These are phyloP conservation scores for Prenolepis imparis DNA, from an alignment of 2,888 invertebrate genomes.

Conservation along the genomic window DNA sequence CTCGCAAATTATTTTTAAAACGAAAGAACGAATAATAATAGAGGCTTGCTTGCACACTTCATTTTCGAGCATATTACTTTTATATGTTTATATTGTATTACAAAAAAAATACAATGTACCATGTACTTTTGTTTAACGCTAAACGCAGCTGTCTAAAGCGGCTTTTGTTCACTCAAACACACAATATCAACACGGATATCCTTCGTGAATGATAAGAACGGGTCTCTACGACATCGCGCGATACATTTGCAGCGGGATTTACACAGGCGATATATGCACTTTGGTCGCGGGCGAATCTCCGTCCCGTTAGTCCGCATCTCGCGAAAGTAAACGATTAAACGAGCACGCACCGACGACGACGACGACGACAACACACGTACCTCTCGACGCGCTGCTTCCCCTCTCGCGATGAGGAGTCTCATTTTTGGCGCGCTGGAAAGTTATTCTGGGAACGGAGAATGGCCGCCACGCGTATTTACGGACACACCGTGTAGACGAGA, in stretches of 20 bases:
- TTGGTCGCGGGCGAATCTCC: slow-evolving; percentile 10
- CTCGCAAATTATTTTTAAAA: slow-evolving; percentile 31
- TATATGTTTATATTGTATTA: background rate
- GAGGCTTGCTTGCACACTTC: background rate
- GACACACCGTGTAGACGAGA: slow-evolving; percentile 62
- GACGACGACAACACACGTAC: background rate
- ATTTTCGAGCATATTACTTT: background rate
- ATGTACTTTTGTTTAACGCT: background rate
- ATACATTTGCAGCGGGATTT: slow-evolving; percentile 11
- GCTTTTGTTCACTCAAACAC: background rate
- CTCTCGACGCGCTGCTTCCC: slow-evolving; percentile 45
- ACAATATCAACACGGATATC: background rate
- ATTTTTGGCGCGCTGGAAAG: slow-evolving; percentile 77
- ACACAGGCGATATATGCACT: slow-evolving; percentile 35
- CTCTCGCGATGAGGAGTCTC: slow-evolving; percentile 76
- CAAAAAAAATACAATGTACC: background rate
- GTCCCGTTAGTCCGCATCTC: slow-evolving; percentile 27
- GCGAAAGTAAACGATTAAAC: slow-evolving; percentile 41
- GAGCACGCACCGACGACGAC: background rate
- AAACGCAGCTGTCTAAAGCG: background rate
- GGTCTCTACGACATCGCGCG: slow-evolving; percentile 13
- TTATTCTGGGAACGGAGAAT: slow-evolving; percentile 78
- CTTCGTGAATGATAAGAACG: slow-evolving; percentile 28
- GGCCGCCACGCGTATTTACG: slow-evolving; percentile 80
- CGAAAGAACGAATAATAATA: slow-evolving; percentile 9